Percentiles rank a stretch among this genome's conserved stretches.
Evolutionary conservation across 1,140 invertebrate genomes (phyloP).

Genomic region (Melanaphis sacchari): DNA sequence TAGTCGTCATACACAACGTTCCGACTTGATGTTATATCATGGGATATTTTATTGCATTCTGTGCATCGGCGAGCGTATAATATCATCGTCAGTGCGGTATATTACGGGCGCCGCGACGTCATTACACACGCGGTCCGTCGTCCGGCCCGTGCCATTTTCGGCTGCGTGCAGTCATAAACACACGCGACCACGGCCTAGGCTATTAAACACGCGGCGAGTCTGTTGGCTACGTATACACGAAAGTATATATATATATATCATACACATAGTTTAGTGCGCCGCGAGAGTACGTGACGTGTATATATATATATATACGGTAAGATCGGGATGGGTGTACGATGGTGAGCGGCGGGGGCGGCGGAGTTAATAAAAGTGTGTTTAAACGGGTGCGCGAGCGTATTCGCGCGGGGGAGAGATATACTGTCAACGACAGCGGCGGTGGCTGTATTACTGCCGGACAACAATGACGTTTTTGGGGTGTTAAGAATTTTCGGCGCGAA

Average conservation of each 20-base stretch:
- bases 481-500: constrained; percentile 53
- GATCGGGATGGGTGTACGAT: neutral
- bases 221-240: neutral
- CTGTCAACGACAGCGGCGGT: constrained; percentile 31
- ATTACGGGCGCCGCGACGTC: neutral
- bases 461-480: constrained; percentile 51
- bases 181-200: neutral
- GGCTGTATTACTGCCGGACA: constrained; percentile 33
- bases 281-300: neutral
- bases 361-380: constrained; percentile 51
- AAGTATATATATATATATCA: constrained; percentile 9
- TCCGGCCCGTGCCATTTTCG: neutral
- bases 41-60: neutral
- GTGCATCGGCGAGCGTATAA: neutral
- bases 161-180: constrained; percentile 22
- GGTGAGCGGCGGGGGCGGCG: neutral
- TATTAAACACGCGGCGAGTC: constrained; percentile 38
- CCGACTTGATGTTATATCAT: neutral
- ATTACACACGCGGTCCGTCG: neutral
- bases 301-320: neutral
- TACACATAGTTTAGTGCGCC: neutral
- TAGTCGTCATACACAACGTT: neutral
- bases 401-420: constrained; percentile 30
- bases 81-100: neutral
- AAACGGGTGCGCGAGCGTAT: constrained; percentile 30